phyloP scores from a whole-genome alignment of 2,113 vertebrate genomes.

The Rhabdomys dilectus region DNA sequence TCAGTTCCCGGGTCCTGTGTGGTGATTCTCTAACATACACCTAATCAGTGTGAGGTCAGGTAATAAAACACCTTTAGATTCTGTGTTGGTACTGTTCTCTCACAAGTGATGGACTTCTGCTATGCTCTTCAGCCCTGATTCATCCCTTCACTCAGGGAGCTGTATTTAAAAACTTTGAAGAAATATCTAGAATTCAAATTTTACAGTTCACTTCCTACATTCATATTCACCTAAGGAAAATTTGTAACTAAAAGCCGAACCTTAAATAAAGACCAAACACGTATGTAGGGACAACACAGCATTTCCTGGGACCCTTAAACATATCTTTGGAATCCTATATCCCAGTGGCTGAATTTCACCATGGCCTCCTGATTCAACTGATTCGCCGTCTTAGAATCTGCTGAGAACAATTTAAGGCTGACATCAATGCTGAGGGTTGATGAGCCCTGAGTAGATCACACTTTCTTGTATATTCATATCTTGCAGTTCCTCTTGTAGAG shows the following conservation, averaged over 20 bases:
- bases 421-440: not conserved
- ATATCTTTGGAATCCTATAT: not conserved
- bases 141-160: not conserved
- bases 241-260: not conserved
- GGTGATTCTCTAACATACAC: not conserved
- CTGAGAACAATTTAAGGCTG: not conserved
- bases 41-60: not conserved
- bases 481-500: not conserved
- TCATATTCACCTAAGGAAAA: conserved; percentile 14
- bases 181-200: conserved; percentile 19
- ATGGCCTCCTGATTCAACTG: not conserved
- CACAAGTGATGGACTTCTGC: not conserved
- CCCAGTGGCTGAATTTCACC: not conserved
- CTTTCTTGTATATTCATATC: not conserved
- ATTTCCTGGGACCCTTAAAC: not conserved
- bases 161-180: not conserved
- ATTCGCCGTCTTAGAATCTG: not conserved
- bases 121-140: not conserved
- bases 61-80: not conserved
- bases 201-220: not conserved
- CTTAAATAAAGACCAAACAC: conserved; percentile 7
- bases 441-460: not conserved
- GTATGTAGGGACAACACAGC: not conserved
- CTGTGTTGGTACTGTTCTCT: not conserved
- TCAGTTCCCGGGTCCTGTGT: not conserved